Percentiles rank a stretch among this genome's conserved stretches.
These are phyloP conservation scores for Enteromius argenteus DNA, from an alignment of 2,797 vertebrate genomes.

Conservation along the genomic window DNA sequence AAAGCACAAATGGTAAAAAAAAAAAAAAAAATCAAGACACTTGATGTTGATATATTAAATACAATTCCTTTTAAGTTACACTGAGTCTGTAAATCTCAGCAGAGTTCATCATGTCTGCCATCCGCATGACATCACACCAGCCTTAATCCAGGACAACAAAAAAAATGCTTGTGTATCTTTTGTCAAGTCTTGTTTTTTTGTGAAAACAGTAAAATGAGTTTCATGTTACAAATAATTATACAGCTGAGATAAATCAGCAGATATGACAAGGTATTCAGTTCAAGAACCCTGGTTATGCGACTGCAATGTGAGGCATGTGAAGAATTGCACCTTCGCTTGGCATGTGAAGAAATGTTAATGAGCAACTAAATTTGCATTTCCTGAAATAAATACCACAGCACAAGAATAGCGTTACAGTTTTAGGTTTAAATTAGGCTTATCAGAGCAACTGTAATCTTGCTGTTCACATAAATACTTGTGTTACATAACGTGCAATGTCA, in stretches of 20 bases:
- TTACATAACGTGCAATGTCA: not conserved
- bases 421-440: not conserved
- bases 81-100: not conserved
- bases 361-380: not conserved
- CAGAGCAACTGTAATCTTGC: not conserved
- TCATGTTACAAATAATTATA: not conserved
- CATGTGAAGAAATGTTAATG: conserved; percentile 18
- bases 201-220: not conserved
- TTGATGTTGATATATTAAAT: conserved; percentile 17
- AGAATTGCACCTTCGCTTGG: conserved; percentile 11
- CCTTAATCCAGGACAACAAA: not conserved
- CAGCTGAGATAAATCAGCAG: not conserved
- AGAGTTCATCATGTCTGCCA: not conserved
- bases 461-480: not conserved
- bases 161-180: not conserved
- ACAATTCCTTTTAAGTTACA: conserved; percentile 25
- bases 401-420: not conserved
- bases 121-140: not conserved
- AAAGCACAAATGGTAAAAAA: not conserved
- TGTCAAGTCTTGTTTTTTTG: not conserved
- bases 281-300: not conserved
- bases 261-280: conserved; percentile 12
- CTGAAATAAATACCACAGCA: conserved; percentile 3
- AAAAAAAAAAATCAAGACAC: not conserved
- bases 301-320: conserved; percentile 15